Base-by-base conservation (phyloP, 92 coral and sea anemone genomes). In the Epizoanthus ramosus region DNA sequence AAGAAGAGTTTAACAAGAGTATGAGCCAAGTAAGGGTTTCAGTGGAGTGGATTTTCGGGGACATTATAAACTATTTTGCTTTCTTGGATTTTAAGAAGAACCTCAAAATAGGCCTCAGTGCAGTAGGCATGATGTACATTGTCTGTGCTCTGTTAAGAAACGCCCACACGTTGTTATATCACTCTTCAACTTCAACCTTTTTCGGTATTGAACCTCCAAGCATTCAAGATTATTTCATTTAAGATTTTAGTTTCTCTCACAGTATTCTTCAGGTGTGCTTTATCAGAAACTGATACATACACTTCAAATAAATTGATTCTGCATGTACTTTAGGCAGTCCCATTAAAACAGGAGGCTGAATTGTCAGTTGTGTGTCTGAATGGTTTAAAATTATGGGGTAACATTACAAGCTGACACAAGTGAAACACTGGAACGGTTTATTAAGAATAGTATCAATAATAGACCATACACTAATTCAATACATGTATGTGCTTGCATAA, bases 221-320 rank as follows among this genome's bases (percentile, higher is more conserved):
- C 22, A 75, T 84, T 60, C 79, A 74, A 17, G 82, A 84, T 45
- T 84, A 84, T 69, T 84, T 79, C 81, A 75, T n/a, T 31, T 69
- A 25, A 69, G 43, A 69, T 28, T 28, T 28, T 28, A 28, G 31
- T 28, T 28, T 28, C 31, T 28, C 31, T 28, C 31, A 28, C 31
- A 28, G 2, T 28, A 28, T 28, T 28, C 31, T 28, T 28, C 31
- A 28, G 31, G 31, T 2, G 31, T 28, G 31, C 31, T 28, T 28
- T 28, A 28, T 28, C 31, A 28, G 31, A 28, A 28, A 28, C 31
- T 28, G 31, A 28, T 28, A 28, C 31, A 28, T 28, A 28, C 31
- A 28, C 31, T 28, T 28, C 31, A 28, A 28, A 28, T 28, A 28
- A 28, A 28, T 28, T 28, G 31, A 28, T 28, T 28, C 31, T 28